These are phyloP conservation scores for Myrmecobius fasciatus DNA, from an alignment of 2,113 vertebrate species.

Conservation along the genomic window DNA sequence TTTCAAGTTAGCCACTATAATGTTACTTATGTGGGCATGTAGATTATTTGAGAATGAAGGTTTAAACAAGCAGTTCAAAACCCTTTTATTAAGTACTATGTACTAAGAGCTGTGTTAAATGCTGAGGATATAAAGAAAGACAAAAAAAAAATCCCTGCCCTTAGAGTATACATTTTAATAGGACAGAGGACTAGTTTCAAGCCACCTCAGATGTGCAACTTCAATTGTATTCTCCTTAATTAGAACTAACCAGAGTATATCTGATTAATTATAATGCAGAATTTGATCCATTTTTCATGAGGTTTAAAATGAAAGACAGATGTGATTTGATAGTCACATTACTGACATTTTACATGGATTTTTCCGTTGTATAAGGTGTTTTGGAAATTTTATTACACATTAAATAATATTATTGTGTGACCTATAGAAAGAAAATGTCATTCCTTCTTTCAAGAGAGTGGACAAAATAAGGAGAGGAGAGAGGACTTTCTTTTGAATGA, in stretches of 20 bases:
- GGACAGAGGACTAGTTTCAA: background rate
- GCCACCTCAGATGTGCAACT: background rate
- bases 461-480: background rate
- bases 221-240: background rate
- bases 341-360: background rate
- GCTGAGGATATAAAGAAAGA: background rate
- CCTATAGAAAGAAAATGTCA: background rate
- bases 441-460: background rate
- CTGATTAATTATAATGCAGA: background rate
- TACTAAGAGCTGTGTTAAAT: background rate
- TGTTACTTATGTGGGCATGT: background rate
- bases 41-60: background rate
- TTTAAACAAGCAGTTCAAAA: background rate
- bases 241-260: background rate
- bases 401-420: background rate
- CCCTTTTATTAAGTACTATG: background rate
- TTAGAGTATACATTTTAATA: background rate
- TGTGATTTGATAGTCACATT: background rate
- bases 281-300: background rate
- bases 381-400: background rate
- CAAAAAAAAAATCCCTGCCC: background rate
- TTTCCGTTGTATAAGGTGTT: background rate
- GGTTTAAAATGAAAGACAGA: conserved; percentile 6
- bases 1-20: background rate
- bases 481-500: background rate